phyloP scores from a whole-genome alignment of 2,888 invertebrate species.

The Tipula vernalis region DNA sequence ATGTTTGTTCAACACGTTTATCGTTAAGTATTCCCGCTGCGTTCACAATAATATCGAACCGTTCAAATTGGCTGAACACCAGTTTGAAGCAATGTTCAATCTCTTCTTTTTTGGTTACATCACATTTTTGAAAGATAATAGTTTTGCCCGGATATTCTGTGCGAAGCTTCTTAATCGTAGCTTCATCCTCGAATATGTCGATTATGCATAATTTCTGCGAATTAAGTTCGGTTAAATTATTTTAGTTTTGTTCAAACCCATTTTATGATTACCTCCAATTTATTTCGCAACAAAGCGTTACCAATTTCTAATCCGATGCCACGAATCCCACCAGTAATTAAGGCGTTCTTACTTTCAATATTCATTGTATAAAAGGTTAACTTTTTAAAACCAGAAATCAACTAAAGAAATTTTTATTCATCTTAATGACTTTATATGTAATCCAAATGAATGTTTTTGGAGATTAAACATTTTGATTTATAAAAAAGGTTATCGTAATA shows the following conservation, averaged over 20 bases:
- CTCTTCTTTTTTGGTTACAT: conserved; percentile 30
- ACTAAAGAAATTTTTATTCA: too few relatives aligned
- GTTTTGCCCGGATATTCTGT: conserved; percentile 29
- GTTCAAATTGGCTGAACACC: conserved; percentile 29
- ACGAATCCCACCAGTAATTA: conserved; percentile 32
- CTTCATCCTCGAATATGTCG: conserved; percentile 24
- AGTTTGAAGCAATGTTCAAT: conserved; percentile 32
- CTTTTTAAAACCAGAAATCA: too few relatives aligned
- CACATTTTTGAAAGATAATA: conserved; percentile 30
- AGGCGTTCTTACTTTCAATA: conserved; percentile 27
- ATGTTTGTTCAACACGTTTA: conserved; percentile 26
- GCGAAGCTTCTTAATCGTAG: conserved; percentile 7
- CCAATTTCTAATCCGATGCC: conserved; percentile 33
- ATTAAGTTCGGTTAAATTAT: not conserved
- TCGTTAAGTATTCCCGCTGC: conserved; percentile 34
- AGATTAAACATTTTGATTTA: too few relatives aligned
- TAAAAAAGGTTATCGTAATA: too few relatives aligned
- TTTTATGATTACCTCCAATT: conserved; percentile 26
- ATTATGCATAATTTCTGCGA: conserved; percentile 23
- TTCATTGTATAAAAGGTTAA: not conserved
- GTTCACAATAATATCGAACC: conserved; percentile 31
- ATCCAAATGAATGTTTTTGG: too few relatives aligned
- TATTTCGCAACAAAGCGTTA: conserved; percentile 30
- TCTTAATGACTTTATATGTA: too few relatives aligned
- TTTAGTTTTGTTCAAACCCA: not conserved